phyloP scores from a whole-genome alignment of 1,140 invertebrate genomes.

The Schlechtendalia chinensis region DNA sequence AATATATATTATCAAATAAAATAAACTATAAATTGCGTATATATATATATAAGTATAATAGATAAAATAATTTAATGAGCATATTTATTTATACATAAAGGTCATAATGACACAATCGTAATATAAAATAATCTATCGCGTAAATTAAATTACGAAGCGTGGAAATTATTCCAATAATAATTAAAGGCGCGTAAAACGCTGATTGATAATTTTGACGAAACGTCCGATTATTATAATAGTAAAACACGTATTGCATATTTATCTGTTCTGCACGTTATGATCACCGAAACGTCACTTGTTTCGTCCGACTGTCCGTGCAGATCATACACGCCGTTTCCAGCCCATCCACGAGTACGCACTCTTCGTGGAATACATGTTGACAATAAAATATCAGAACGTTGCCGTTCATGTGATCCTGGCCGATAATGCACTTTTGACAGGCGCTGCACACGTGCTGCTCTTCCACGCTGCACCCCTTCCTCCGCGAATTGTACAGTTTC shows the following conservation, averaged over 20 bases:
- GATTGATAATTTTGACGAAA: neutral
- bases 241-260: neutral
- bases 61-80: conserved; percentile 14
- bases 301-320: conserved; percentile 35
- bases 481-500: conserved; percentile 73
- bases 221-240: neutral
- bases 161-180: too few species aligned
- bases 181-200: too few species aligned
- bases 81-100: neutral
- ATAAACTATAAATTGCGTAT: neutral
- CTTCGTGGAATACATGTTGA: conserved; percentile 83
- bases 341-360: conserved; percentile 65
- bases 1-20: neutral
- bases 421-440: conserved; percentile 43
- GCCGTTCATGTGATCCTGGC: neutral
- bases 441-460: conserved; percentile 56
- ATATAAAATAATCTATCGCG: neutral
- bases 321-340: conserved; percentile 25
- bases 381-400: conserved; percentile 79
- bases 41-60: neutral
- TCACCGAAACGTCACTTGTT: conserved; percentile 12
- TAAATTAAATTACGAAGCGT: too few species aligned
- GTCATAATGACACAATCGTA: neutral
- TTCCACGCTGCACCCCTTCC: conserved; percentile 71
- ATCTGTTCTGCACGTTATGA: neutral